Base-by-base conservation (phyloP, 2,888 invertebrate genomes). In the Xanthostigma xanthostigma region DNA sequence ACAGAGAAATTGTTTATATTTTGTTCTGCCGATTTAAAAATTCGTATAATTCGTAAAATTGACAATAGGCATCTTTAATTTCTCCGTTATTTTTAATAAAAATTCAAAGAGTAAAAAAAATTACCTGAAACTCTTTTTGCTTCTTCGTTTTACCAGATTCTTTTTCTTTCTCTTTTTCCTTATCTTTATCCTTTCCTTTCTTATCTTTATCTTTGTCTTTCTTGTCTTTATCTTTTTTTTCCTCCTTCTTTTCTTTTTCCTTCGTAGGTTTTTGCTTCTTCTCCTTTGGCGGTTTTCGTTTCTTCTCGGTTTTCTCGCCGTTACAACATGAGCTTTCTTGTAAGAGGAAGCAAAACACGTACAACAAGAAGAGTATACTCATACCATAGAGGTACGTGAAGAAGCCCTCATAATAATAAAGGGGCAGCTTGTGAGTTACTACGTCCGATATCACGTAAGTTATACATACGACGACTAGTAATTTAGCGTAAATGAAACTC, bases 401-500 rank as follows among this genome's bases (percentile, higher is more conserved):
- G 76, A 92, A 91, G 58, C 90, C 91, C 77, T 93, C 92, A 70
- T 91, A 93, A 73, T 91, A 93, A 69, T 87, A 85, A 54, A 89
- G 79, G 55, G 92, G 92, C 58, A 93, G 77, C 68, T 86, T 87
- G 72, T 90, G 87, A 57, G 92, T 92, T 64, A 91, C 87, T 62
- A 92, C 90, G 73, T 95, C 92, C 62, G 93, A 90, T 68, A 94
- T 84, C 60, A 94, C 91, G 69, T 93, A 90, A 54, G 92, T 91
- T 65, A 93, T 78, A 73, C 94, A 95, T 51, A 93, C 81, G 58
- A 94, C 91, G 58, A 94, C 85, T 67, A 94, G 74, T 54, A 94
- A 81, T 71, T 94, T 91, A 62, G 92, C 93, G 73, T 95, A 95
- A 64, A 94, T 87, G 73, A 92, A 89, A 71, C 94, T 94, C 75